Evolutionary conservation across 2,888 invertebrate species (phyloP).

Genomic region (Thymelicus acteon): DNA sequence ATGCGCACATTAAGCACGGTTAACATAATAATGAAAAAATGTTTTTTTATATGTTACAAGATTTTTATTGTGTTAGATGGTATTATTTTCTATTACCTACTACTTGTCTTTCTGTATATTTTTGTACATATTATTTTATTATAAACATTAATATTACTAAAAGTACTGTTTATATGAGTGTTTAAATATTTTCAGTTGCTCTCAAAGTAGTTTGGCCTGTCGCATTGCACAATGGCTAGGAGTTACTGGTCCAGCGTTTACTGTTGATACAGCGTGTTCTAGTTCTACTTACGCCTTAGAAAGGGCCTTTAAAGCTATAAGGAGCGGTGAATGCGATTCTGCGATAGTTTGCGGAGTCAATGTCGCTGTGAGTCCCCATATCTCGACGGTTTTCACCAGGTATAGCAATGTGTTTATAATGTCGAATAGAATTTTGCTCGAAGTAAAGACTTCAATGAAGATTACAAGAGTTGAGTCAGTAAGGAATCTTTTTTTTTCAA

Average conservation of each 20-base stretch:
- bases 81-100: too few species aligned
- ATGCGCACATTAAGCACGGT: too few species aligned
- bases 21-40: too few species aligned
- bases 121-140: too few species aligned
- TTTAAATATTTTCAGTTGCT: constrained; percentile 19
- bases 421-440: too few species aligned
- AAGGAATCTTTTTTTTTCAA: too few species aligned
- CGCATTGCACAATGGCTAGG: constrained; percentile 63
- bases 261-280: constrained; percentile 43
- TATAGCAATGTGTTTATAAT: background rate
- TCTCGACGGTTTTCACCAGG: constrained; percentile 23
- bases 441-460: too few species aligned
- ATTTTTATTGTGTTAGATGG: too few species aligned
- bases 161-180: background rate
- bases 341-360: constrained; percentile 84
- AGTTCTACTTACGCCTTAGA: constrained; percentile 42
- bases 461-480: too few species aligned
- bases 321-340: constrained; percentile 41
- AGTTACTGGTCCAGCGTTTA: constrained; percentile 41
- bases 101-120: too few species aligned
- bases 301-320: constrained; percentile 40
- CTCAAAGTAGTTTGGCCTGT: constrained; percentile 20
- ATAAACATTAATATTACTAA: too few species aligned
- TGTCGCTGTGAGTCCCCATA: constrained; percentile 74
- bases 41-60: too few species aligned